Evolutionary conservation across 2,888 invertebrate genomes (phyloP).

Genomic region (Sclerodermus sp.): DNA sequence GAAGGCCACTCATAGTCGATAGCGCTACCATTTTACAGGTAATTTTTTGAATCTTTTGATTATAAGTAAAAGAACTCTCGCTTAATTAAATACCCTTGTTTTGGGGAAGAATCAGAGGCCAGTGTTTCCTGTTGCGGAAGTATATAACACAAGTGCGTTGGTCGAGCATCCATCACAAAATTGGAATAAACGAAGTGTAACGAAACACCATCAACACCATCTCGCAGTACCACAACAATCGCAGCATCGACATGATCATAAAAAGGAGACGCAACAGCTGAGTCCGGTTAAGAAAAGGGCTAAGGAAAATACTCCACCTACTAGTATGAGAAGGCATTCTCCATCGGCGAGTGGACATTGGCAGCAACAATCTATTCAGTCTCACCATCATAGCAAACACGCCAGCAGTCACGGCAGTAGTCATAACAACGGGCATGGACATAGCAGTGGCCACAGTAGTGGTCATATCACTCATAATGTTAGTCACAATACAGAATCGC

Average conservation of each 20-base stretch:
- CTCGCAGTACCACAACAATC: conserved; percentile 64
- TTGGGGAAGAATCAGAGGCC: conserved; percentile 63
- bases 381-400: conserved; percentile 40
- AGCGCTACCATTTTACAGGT: conserved; percentile 74
- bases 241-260: conserved; percentile 66
- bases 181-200: conserved; percentile 60
- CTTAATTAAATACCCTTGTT: conserved; percentile 35
- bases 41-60: too few relatives aligned
- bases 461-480: conserved; percentile 41
- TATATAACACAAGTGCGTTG: conserved; percentile 62
- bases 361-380: conserved; percentile 41
- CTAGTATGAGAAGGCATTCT: conserved; percentile 54
- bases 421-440: too few relatives aligned
- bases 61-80: neutral
- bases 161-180: conserved; percentile 60
- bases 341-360: conserved; percentile 58
- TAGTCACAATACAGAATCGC: conserved; percentile 48
- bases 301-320: conserved; percentile 91
- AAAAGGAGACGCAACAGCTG: conserved; percentile 85
- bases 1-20: conserved; percentile 76
- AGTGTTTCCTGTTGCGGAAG: conserved; percentile 66
- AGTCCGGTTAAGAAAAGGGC: conserved; percentile 97
- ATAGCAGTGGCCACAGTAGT: conserved; percentile 28
- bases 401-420: conserved; percentile 23
- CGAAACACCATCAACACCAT: conserved; percentile 66